A percentile compares a stretch with the other conserved stretches of the same genome.
Conservation (phyloP, 37 sponge, comb jelly and placozoan genomes). For the Beroe forskalii region DNA sequence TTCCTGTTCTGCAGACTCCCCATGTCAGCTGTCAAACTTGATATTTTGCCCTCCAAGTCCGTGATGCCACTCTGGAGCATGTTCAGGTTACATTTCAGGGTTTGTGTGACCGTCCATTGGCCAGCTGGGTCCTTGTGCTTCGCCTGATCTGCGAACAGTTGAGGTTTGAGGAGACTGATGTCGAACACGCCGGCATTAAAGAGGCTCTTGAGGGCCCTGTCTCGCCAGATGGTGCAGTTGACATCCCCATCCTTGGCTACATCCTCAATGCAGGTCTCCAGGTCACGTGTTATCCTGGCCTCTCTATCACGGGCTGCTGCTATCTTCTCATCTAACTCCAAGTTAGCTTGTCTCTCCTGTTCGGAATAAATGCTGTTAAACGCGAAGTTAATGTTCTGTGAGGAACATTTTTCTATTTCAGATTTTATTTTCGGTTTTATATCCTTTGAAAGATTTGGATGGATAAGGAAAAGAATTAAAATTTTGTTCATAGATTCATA, state of each 20-base stretch:
- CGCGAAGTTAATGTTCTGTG: too few relatives aligned
- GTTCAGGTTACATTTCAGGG: conserved; percentile 21
- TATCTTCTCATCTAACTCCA: conserved; percentile 27
- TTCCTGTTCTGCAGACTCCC: conserved; percentile 1
- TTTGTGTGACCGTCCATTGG: not conserved
- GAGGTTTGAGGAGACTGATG: not conserved
- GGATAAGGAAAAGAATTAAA: not conserved
- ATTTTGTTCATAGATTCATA: not conserved
- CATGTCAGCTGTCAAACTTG: not conserved
- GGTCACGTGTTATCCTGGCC: conserved; percentile 16
- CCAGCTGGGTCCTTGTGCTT: conserved; percentile 21
- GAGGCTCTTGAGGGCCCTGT: conserved; percentile 23
- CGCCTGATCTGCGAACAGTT: not conserved
- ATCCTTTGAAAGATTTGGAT: not conserved
- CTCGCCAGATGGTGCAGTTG: conserved; percentile 52
- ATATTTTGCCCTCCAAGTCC: conserved; percentile 25
- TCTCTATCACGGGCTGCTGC: conserved; percentile 1
- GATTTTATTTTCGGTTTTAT: too few relatives aligned
- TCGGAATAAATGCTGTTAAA: too few relatives aligned
- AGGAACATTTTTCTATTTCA: too few relatives aligned
- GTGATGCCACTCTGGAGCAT: conserved; percentile 29
- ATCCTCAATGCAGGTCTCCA: conserved; percentile 24
- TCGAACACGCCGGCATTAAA: conserved; percentile 27
- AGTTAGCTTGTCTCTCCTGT: conserved; percentile 36
- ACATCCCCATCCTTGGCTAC: not conserved